Conservation (phyloP, 2,888 invertebrate species). For the Microdon myrmicae region DNA sequence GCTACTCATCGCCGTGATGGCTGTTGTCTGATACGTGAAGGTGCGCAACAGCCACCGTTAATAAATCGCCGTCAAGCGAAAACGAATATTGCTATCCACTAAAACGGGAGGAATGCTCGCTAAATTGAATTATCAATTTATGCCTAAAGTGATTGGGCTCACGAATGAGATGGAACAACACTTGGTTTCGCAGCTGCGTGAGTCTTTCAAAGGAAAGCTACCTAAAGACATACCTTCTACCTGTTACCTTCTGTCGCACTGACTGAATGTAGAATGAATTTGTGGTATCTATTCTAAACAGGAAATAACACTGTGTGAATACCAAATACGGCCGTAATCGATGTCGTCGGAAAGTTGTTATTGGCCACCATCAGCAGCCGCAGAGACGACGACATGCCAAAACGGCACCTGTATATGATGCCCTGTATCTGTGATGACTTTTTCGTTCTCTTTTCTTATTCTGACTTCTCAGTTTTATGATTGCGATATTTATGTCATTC, state of each 20-base stretch:
- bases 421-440: slow-evolving; percentile 6
- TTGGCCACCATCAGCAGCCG: slow-evolving; percentile 33
- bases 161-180: slow-evolving; percentile 20
- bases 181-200: slow-evolving; percentile 16
- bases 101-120: slow-evolving; percentile 45
- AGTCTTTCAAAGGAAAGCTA: slow-evolving; percentile 14
- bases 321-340: slow-evolving; percentile 46
- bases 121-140: slow-evolving; percentile 51
- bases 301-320: slow-evolving; percentile 48
- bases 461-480: slow-evolving; percentile 19
- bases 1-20: too few species aligned
- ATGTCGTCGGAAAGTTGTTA: slow-evolving; percentile 40
- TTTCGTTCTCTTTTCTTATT: slow-evolving; percentile 5
- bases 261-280: slow-evolving; percentile 43
- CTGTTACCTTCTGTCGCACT: slow-evolving; percentile 16
- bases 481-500: slow-evolving; percentile 38
- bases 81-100: slow-evolving; percentile 42
- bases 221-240: too few species aligned
- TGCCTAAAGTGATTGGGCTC: slow-evolving; percentile 14
- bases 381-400: slow-evolving; percentile 17
- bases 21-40: slow-evolving; percentile 27
- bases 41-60: slow-evolving; percentile 42
- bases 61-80: slow-evolving; percentile 48
- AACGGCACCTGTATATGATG: slow-evolving; percentile 17
- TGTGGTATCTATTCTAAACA: slow-evolving; percentile 49